A percentile compares a stretch with the other conserved stretches of the same genome.
These are phyloP conservation scores for Sardina pilchardus DNA, from an alignment of 2,113 vertebrate genomes.

Conservation along the genomic window DNA sequence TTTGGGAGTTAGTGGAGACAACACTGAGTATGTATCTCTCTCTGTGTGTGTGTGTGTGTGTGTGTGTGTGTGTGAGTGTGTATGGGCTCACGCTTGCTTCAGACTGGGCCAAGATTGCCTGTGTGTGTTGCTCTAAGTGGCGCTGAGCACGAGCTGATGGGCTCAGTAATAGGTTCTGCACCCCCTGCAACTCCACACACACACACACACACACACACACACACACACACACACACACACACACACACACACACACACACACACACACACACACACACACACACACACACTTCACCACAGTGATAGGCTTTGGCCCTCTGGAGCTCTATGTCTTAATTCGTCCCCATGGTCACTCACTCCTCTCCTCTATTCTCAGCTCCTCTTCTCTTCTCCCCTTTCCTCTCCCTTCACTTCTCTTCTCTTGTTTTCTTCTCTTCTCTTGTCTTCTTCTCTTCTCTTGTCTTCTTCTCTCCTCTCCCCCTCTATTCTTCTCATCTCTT, in stretches of 20 bases:
- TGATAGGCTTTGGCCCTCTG: neutral
- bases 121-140: neutral
- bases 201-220: slow-evolving; percentile 8
- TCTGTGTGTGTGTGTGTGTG: slow-evolving; percentile 14
- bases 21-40: neutral
- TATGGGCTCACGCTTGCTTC: neutral
- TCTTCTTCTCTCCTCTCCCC: neutral
- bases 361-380: neutral
- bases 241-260: neutral
- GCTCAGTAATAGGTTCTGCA: neutral
- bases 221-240: slow-evolving; percentile 1
- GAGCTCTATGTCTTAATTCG: neutral
- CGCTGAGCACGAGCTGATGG: neutral
- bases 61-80: neutral
- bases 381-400: neutral
- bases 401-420: neutral
- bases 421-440: neutral
- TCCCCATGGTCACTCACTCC: neutral
- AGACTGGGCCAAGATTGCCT: neutral
- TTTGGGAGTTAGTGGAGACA: neutral
- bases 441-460: neutral
- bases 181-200: neutral
- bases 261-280: neutral
- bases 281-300: neutral
- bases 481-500: too few relatives aligned